Evolutionary conservation across 2,113 vertebrate species (phyloP), one percentile per base, ranked within the genome.

Genomic region (Dicrurus megarhynchus): DNA sequence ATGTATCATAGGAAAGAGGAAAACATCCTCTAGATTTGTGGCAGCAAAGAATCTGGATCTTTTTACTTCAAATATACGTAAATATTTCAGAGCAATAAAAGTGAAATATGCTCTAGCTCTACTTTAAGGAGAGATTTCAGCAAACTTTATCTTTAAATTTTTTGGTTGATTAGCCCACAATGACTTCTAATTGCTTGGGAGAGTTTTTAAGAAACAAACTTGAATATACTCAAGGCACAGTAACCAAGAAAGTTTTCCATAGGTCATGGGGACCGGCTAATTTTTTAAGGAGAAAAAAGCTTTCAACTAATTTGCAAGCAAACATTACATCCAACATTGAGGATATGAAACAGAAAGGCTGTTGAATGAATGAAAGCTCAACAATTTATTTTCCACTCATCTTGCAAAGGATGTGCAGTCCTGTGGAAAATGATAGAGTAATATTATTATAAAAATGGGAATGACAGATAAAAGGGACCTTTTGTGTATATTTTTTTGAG

Each of bases 81-180:
- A 95, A 96, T 94, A 97, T 74, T 85, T 85, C 49, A 22, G 65
- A 84, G 61, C 64, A 79, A 60, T 90, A 82, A 88, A 96, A 88
- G 60, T 96, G 90, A 96, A 95, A 95, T 95, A 95, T 57, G 65
- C 42, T 76, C 87, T 74, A 86, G 84, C 53, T 88, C 84, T 91
- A 82, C 39, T 87, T 95, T 61, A 49, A 94, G 71, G 49, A 82
- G 49, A 76, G 64, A 81, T 85, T 95, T 94, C 90, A 84, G 75
- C 71, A 87, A 91, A 91, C 42, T 96, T 96, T 97, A 87, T 86
- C 78, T 94, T 96, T 96, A 94, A 95, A 96, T 97, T 96, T 95
- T 71, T 60, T 96, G 95, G 74, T 79, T 96, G 95, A 96, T 97
- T 96, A 96, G 91, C 30, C 81, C 88, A 90, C 88, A 95, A 94